Conservation (phyloP, 2,797 vertebrate genomes). For the Squalus acanthias region DNA sequence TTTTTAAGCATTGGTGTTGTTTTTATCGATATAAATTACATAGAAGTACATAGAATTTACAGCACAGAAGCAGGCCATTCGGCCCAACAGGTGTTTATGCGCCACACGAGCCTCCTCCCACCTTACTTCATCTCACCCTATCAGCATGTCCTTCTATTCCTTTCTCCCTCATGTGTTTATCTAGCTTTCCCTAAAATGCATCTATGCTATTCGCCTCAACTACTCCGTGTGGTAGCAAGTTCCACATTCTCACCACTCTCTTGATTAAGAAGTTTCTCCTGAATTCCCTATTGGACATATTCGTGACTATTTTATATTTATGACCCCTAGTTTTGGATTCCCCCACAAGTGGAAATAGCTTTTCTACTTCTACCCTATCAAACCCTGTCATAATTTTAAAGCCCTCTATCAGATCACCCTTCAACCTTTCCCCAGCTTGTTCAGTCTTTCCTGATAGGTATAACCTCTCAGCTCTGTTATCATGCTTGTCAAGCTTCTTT, state of each 20-base stretch:
- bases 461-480: neutral
- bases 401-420: neutral
- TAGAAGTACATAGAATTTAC: neutral
- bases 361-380: neutral
- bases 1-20: neutral
- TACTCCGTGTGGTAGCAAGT: neutral
- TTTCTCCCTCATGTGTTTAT: neutral
- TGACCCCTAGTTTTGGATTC: neutral
- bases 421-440: neutral
- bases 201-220: neutral
- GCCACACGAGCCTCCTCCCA: neutral
- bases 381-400: neutral
- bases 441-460: neutral
- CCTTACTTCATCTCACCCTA: neutral
- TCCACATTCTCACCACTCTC: neutral
- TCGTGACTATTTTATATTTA: neutral
- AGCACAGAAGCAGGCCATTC: neutral
- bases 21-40: neutral
- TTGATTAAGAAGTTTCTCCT: neutral
- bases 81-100: neutral
- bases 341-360: neutral
- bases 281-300: too few species aligned
- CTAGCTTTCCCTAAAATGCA: neutral
- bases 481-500: neutral
- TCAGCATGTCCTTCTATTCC: neutral